Conservation (phyloP, 2,113 vertebrate genomes). For the Capricornis sumatraensis region DNA sequence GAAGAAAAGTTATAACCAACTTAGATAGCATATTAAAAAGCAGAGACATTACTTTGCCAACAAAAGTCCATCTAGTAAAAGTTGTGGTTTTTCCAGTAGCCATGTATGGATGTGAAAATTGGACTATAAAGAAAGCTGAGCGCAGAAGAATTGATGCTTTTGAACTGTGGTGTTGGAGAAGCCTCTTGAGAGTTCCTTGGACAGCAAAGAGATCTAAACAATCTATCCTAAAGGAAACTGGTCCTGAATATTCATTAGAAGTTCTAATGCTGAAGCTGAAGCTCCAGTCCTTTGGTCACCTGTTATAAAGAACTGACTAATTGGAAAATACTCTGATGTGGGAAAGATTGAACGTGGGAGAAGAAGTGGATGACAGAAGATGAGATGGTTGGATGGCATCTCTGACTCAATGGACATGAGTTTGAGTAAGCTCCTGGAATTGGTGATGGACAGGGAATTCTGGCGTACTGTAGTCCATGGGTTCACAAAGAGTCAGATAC, state of each 20-base stretch:
- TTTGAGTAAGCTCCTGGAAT: not conserved
- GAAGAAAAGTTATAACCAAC: not conserved
- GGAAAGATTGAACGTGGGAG: not conserved
- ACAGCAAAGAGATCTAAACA: not conserved
- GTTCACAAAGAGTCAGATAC: not conserved
- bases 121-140: not conserved
- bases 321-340: not conserved
- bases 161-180: not conserved
- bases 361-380: not conserved
- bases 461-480: not conserved
- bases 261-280: not conserved
- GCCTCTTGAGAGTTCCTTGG: not conserved
- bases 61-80: not conserved
- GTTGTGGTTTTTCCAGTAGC: not conserved
- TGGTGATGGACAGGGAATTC: not conserved
- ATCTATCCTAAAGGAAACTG: not conserved
- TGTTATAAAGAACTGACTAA: not conserved
- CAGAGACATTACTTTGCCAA: not conserved
- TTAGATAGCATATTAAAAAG: not conserved
- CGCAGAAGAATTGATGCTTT: not conserved
- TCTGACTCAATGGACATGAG: not conserved
- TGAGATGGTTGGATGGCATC: not conserved
- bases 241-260: not conserved
- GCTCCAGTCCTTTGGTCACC: not conserved
- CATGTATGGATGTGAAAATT: not conserved